Evolutionary conservation across 1,140 invertebrate genomes (phyloP).

Genomic region (Sitobion miscanthi): DNA sequence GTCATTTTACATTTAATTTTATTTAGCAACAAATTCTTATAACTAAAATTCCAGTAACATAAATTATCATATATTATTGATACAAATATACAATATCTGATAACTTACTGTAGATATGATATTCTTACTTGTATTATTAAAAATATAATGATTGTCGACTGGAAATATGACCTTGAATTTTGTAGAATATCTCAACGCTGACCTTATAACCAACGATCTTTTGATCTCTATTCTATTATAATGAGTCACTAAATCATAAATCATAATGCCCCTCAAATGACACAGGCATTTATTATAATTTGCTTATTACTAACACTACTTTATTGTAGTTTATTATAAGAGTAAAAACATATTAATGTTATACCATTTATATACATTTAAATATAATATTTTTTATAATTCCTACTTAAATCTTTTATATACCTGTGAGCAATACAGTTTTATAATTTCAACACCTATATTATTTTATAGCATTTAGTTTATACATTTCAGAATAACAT

Average conservation of each 20-base stretch:
- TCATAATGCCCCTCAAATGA: not conserved
- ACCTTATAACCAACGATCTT: not conserved
- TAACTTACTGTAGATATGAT: not conserved
- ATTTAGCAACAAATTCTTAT: too few species aligned
- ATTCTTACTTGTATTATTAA: not conserved
- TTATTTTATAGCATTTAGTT: not conserved
- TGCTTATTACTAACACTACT: not conserved
- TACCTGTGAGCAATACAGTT: not conserved
- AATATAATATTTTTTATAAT: not conserved
- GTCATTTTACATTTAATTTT: too few species aligned
- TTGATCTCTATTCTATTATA: conserved; percentile 33
- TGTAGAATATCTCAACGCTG: conserved; percentile 6
- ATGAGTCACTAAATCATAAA: not conserved
- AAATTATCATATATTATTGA: not conserved
- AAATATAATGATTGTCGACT: not conserved
- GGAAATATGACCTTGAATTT: not conserved
- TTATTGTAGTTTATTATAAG: not conserved
- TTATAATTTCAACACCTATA: not conserved
- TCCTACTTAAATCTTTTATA: not conserved
- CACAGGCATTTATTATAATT: not conserved
- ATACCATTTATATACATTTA: not conserved
- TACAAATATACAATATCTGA: not conserved
- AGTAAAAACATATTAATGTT: not conserved
- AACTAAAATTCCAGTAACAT: too few species aligned
- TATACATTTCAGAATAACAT: not conserved